These are phyloP conservation scores for Phaethon lepturus DNA, from an alignment of 2,113 vertebrate species.

Conservation along the genomic window DNA sequence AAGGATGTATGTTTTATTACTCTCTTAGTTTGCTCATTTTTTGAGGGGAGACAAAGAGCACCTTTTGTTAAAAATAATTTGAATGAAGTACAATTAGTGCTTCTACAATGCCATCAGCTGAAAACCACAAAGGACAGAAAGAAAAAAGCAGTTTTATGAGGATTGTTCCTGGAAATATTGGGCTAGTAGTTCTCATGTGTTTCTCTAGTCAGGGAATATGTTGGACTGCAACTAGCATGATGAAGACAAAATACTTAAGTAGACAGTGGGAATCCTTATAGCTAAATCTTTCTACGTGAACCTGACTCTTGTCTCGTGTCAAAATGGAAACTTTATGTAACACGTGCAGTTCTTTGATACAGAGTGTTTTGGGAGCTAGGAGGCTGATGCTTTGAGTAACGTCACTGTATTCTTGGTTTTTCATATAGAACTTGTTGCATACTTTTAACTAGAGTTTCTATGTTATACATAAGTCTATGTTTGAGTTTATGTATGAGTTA, in stretches of 20 bases:
- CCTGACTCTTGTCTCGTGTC: background rate
- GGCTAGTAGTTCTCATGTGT: background rate
- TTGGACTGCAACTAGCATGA: background rate
- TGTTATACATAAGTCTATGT: background rate
- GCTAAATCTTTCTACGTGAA: background rate
- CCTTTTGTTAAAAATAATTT: background rate
- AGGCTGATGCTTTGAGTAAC: background rate
- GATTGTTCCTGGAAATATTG: background rate
- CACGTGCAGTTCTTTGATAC: background rate
- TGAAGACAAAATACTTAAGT: background rate
- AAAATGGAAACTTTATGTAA: background rate
- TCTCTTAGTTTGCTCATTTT: background rate
- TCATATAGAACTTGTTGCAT: conserved; percentile 41
- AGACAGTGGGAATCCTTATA: background rate
- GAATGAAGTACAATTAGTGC: background rate
- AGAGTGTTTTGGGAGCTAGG: background rate
- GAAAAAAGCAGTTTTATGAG: background rate
- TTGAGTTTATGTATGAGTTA: background rate
- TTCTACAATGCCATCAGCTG: background rate
- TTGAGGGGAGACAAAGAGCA: background rate
- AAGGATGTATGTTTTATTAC: background rate
- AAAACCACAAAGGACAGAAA: background rate
- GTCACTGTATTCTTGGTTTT: background rate
- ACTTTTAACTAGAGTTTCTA: conserved; percentile 38
- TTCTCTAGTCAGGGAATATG: background rate